Percentiles rank a stretch among this genome's conserved stretches.
phyloP scores from a whole-genome alignment of 1,140 invertebrate species.

The Lucilia sericata region DNA sequence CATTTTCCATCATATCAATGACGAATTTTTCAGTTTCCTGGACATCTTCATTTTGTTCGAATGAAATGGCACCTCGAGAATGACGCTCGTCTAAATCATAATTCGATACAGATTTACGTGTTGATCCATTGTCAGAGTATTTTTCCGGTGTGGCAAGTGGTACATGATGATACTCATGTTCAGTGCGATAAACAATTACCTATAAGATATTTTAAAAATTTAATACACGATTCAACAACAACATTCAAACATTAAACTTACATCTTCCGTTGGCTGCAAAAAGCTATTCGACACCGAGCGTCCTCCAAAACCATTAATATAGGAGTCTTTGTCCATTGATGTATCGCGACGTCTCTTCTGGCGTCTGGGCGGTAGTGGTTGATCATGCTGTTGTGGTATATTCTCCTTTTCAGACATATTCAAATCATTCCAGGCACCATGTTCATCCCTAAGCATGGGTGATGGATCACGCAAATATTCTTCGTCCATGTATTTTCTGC shows the following conservation, averaged over 20 bases:
- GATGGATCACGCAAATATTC: slow-evolving; percentile 61
- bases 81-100: slow-evolving; percentile 79
- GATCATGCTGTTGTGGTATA: slow-evolving; percentile 48
- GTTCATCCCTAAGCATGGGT: slow-evolving; percentile 45
- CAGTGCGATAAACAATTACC: slow-evolving; percentile 74
- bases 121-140: slow-evolving; percentile 66
- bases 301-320: slow-evolving; percentile 67
- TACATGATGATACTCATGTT: slow-evolving; percentile 74
- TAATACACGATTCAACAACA: no score
- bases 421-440: slow-evolving; percentile 53
- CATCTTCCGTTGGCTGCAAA: slow-evolving; percentile 67
- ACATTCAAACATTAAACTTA: slow-evolving; percentile 51
- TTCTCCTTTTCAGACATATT: slow-evolving; percentile 49
- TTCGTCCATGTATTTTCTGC: slow-evolving; percentile 52
- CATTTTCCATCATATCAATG: slow-evolving; percentile 69
- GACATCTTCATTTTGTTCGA: slow-evolving; percentile 68
- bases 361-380: slow-evolving; percentile 59
- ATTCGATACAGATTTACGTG: slow-evolving; percentile 65
- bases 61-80: slow-evolving; percentile 78
- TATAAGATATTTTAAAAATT: slow-evolving; percentile 51
- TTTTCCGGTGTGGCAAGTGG: slow-evolving; percentile 65
- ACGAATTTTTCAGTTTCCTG: slow-evolving; percentile 66
- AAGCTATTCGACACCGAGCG: slow-evolving; percentile 66
- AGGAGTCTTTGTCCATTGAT: slow-evolving; percentile 68
- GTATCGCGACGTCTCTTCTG: slow-evolving; percentile 66